Evolutionary conservation across 2,888 invertebrate species (phyloP).

Genomic region (Scaptomyza polygonia): DNA sequence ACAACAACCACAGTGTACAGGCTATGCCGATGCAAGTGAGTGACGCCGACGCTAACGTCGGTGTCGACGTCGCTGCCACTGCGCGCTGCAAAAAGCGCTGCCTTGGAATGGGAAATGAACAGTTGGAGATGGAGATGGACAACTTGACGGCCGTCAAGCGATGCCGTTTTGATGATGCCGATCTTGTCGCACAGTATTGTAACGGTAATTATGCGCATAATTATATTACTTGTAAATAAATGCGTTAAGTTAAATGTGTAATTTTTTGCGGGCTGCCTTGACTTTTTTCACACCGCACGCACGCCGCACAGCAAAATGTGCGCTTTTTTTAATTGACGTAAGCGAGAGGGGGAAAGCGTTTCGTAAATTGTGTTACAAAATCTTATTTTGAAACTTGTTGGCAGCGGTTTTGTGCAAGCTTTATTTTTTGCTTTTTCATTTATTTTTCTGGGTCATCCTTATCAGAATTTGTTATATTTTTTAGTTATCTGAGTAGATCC

Average conservation of each 20-base stretch:
- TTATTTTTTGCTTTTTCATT: slow-evolving; percentile 1
- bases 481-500: slow-evolving; percentile 28
- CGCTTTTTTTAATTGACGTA: slow-evolving; percentile 44
- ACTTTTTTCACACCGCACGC: slow-evolving; percentile 45
- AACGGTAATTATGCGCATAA: slow-evolving; percentile 73
- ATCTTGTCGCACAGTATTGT: slow-evolving; percentile 79
- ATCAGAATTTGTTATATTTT: slow-evolving; percentile 36
- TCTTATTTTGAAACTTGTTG: slow-evolving; percentile 38
- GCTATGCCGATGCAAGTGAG: slow-evolving; percentile 45
- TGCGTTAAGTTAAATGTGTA: slow-evolving; percentile 33
- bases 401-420: slow-evolving; percentile 18
- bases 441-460: slow-evolving; percentile 48
- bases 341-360: slow-evolving; percentile 52
- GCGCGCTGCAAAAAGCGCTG: slow-evolving; percentile 80
- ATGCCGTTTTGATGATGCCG: slow-evolving; percentile 80
- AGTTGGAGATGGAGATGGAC: slow-evolving; percentile 46
- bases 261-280: slow-evolving; percentile 54
- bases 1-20: slow-evolving; percentile 51
- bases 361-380: slow-evolving; percentile 66
- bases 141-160: slow-evolving; percentile 71
- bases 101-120: slow-evolving; percentile 56
- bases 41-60: slow-evolving; percentile 14
- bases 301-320: slow-evolving; percentile 29
- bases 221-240: slow-evolving; percentile 21
- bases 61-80: slow-evolving; percentile 5